Conservation (phyloP, 1,140 invertebrate genomes). For the Phymorhynchus buccinoides region DNA sequence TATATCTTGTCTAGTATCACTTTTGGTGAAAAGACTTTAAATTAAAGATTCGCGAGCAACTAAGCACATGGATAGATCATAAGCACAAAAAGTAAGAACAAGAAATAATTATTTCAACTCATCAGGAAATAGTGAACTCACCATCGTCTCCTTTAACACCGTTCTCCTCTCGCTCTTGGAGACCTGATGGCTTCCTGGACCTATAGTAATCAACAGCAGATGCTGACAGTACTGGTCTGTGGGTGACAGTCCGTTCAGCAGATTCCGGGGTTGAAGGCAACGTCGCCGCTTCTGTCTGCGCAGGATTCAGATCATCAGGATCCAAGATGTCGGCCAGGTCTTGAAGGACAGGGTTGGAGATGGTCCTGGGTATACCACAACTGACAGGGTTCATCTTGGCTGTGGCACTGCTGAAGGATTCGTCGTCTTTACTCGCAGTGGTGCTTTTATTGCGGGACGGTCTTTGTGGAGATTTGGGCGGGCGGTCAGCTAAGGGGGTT, state of each 20-base stretch:
- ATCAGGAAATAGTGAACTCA: too few species aligned
- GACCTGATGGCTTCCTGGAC: too few species aligned
- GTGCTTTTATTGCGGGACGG: not conserved
- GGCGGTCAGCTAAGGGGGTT: not conserved
- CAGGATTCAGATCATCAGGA: not conserved
- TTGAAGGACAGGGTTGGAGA: not conserved
- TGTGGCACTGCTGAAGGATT: not conserved
- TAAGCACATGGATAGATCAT: too few species aligned
- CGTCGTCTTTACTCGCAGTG: not conserved
- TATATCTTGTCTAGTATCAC: not conserved
- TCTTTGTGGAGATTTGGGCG: not conserved
- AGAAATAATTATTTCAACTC: too few species aligned
- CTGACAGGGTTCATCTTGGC: not conserved
- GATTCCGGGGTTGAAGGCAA: not conserved
- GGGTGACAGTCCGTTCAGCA: too few species aligned
- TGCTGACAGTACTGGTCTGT: too few species aligned
- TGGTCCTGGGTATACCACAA: not conserved
- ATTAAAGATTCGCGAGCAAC: not conserved
- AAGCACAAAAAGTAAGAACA: too few species aligned
- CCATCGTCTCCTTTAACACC: too few species aligned
- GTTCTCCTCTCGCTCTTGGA: too few species aligned
- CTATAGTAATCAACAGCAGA: too few species aligned
- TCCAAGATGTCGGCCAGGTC: not conserved
- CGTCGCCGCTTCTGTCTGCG: too few species aligned
- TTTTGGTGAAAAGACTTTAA: too few species aligned